Evolutionary conservation across 2,113 vertebrate genomes (phyloP), one percentile per base, ranked within the genome.

Genomic region (Ochotona curzoniae): DNA sequence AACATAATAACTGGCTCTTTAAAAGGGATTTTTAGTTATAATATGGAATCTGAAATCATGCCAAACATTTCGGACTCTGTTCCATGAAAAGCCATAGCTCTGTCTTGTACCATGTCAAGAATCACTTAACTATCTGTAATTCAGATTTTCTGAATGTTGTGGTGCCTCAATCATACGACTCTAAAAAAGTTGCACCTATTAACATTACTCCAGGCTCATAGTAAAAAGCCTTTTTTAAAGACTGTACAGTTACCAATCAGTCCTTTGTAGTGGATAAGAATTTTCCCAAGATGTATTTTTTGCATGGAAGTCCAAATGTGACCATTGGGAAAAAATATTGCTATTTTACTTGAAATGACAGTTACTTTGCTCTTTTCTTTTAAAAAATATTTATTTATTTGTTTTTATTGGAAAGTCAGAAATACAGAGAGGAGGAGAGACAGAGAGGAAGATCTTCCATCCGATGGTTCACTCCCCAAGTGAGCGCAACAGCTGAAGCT

Each of bases 261-360:
- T 44, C 38, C 38, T 44, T 15, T 84, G 9, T 44, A 28, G 35
- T 82, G 11, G 18, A 60, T 63, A 1, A 5, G 89, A 66, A 51
- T 80, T 67, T 86, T 75, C 69, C 30, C 61, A 90, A 95, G 49
- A 80, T 89, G 21, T 30, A 20, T 1, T 11, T 86, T 87, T 73
- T 84, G 64, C 23, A 79, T 82, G 71, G 91, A 78, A 83, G 30
- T 23, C 83, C 51, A 47, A 83, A 73, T 87, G 94, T 94, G 87
- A 94, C 75, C 35, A 84, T 0, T 87, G 57, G 67, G 76, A 84
- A 70, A 32, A 85, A 14, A 87, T 57, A 86, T 0, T 85, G 14
- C 0, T 82, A 8, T 90, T 84, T 82, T 76, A 66, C 79, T 60
- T 88, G 8, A 82, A 79, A 28, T 78, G 30, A 90, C 38, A 44